Percentiles rank a stretch among this genome's conserved stretches.
Conservation (phyloP, 1,140 invertebrate genomes). For the Copidosoma floridanum region DNA sequence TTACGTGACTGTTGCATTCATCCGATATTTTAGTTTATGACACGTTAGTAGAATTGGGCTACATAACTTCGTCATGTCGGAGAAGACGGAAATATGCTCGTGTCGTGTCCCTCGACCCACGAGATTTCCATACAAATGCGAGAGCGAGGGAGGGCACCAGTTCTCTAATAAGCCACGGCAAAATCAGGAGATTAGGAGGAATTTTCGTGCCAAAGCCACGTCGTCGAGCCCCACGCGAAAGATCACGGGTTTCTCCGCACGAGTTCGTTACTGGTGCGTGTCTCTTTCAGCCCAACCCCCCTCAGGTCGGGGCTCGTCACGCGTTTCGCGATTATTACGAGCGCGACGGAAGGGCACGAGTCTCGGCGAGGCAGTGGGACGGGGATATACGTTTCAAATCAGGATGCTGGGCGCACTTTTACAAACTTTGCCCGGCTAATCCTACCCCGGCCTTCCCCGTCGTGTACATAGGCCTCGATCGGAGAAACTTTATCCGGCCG, state of each 20-base stretch:
- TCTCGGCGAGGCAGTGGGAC: slow-evolving; percentile 19
- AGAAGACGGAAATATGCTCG: too few relatives aligned
- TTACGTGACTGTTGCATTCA: too few relatives aligned
- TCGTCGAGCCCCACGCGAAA: too few relatives aligned
- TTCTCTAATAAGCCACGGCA: background rate
- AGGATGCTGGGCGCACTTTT: slow-evolving; percentile 44
- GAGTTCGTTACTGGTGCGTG: background rate
- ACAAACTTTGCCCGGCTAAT: slow-evolving; percentile 55
- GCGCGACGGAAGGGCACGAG: slow-evolving; percentile 12
- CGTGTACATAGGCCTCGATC: too few relatives aligned
- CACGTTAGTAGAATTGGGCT: too few relatives aligned
- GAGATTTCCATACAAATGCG: too few relatives aligned
- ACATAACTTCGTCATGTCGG: too few relatives aligned
- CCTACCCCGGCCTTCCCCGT: slow-evolving; percentile 36
- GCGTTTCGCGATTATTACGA: too few relatives aligned
- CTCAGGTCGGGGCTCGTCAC: slow-evolving; percentile 41
- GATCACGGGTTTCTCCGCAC: background rate
- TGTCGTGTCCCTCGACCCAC: too few relatives aligned
- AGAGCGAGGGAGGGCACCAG: background rate
- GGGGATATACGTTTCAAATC: slow-evolving; percentile 9
- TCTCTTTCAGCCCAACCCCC: background rate
- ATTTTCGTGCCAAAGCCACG: slow-evolving; percentile 1
- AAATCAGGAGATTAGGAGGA: background rate
- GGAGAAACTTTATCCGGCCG: slow-evolving; percentile 54
- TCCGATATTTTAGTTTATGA: too few relatives aligned